Percentiles rank a stretch among this genome's conserved stretches.
These are phyloP conservation scores for Manacus vitellinus DNA, from an alignment of 2,113 vertebrate genomes.

Conservation along the genomic window DNA sequence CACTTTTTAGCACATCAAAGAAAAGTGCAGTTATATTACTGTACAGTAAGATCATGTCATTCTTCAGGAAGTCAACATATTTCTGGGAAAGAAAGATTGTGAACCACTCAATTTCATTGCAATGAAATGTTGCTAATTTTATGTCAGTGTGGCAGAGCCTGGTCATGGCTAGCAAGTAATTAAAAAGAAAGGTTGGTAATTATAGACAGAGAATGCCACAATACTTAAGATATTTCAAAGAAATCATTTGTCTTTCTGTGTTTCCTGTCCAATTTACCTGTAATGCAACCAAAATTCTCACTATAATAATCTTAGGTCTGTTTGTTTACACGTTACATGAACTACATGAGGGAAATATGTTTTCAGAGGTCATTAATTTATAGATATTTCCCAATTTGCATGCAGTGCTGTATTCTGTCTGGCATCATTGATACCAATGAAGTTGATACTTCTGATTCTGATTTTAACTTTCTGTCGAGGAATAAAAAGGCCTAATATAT, in stretches of 20 bases:
- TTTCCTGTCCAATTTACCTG: not conserved
- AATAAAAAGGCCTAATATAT: not conserved
- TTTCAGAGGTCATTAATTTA: not conserved
- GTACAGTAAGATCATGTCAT: not conserved
- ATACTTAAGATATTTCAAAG: not conserved
- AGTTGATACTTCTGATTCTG: not conserved
- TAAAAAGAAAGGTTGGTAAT: not conserved
- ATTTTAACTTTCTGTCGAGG: not conserved
- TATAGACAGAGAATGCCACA: not conserved
- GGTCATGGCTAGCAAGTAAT: not conserved
- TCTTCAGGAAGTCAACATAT: not conserved
- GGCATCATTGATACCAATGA: not conserved
- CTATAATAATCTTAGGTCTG: not conserved
- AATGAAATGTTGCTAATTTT: not conserved
- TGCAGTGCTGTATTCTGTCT: not conserved
- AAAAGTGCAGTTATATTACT: not conserved
- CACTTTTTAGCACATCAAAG: constrained; percentile 43
- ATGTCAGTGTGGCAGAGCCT: not conserved
- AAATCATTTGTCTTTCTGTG: not conserved
- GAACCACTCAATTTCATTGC: not conserved
- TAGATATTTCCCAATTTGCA: not conserved
- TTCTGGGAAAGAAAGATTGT: not conserved
- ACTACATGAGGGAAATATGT: not conserved
- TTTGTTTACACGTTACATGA: not conserved
- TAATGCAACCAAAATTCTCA: not conserved